phyloP scores from a whole-genome alignment of 2,797 vertebrate species.

The Etheostoma perlongum region DNA sequence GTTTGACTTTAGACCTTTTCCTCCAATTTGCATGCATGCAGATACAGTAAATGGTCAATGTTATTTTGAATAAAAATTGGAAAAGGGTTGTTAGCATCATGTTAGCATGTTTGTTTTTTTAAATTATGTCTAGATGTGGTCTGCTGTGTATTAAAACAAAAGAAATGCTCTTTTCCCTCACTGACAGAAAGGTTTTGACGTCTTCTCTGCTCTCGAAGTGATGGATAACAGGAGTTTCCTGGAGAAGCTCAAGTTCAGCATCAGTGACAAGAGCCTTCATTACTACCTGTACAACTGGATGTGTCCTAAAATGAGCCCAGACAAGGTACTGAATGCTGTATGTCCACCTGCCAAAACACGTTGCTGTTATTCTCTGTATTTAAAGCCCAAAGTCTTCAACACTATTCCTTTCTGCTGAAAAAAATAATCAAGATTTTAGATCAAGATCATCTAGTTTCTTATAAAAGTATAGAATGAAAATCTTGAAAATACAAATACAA shows the following conservation, averaged over 20 bases:
- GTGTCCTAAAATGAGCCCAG: constrained; percentile 91
- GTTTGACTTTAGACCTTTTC: background rate
- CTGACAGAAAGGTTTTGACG: constrained; percentile 81
- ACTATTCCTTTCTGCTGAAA: background rate
- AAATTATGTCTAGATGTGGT: background rate
- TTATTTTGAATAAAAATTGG: background rate
- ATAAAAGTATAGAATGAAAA: background rate
- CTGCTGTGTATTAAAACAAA: background rate
- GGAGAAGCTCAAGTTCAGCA: constrained; percentile 94
- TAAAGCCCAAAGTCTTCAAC: background rate
- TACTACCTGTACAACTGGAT: constrained; percentile 99
- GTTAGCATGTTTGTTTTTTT: background rate
- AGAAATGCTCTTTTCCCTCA: background rate
- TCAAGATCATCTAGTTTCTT: background rate
- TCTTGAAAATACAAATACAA: background rate
- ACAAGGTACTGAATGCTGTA: constrained; percentile 86
- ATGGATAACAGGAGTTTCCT: constrained; percentile 94
- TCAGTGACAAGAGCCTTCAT: constrained; percentile 88
- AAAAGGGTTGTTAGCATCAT: background rate
- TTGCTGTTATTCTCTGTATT: constrained; percentile 5
- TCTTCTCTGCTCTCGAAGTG: constrained; percentile 92
- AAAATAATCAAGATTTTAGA: background rate
- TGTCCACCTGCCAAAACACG: background rate
- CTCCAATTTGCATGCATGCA: background rate
- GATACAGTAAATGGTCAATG: background rate